Evolutionary conservation across 2,888 invertebrate species (phyloP), one percentile per base, ranked within the genome.

Genomic region (Colletes collaris): DNA sequence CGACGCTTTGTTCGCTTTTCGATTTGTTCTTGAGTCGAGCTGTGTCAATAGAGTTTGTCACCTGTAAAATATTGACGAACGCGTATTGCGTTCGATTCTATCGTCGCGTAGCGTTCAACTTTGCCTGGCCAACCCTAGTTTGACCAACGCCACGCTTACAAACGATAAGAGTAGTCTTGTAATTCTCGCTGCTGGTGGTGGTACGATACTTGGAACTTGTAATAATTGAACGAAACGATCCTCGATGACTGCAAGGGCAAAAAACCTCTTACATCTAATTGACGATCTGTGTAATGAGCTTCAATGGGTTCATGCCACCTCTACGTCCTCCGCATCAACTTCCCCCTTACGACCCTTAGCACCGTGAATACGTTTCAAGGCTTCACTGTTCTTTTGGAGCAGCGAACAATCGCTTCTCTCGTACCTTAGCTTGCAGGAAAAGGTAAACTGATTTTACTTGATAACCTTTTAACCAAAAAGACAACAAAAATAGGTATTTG

Each of bases 221-320:
- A 71, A 80, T 75, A 65, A 76, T 65, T 59, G 65, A 70, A 70
- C 46, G 63, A 46, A 67, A 65, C 71, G 67, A 56, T 64, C 49
- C 53, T 46, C 67, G 55, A 60, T 74, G 70, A 76, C 81, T 37
- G 70, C 72, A 53, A 71, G 66, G 68, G 66, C 35, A 55, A 55
- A 72, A 73, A 86, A 82, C 82, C 83, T 83, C 75, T 83, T 81
- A 82, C 76, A 68, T 72, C 73, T 84, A 87, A 86, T 87, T 86
- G 83, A 80, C 86, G 84, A 86, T 88, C 81, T 83, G 82, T 77
- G 79, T 85, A 85, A 83, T 78, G 81, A 82, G 69, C 68, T 72
- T 70, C 68, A 78, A 82, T 71, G 71, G 72, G 60, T 80, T 82
- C 64, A 52, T 62, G 62, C 63, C 69, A 72, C 73, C 74, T 74